Conservation (phyloP, 2,888 invertebrate species). For the Nomada fucata region DNA sequence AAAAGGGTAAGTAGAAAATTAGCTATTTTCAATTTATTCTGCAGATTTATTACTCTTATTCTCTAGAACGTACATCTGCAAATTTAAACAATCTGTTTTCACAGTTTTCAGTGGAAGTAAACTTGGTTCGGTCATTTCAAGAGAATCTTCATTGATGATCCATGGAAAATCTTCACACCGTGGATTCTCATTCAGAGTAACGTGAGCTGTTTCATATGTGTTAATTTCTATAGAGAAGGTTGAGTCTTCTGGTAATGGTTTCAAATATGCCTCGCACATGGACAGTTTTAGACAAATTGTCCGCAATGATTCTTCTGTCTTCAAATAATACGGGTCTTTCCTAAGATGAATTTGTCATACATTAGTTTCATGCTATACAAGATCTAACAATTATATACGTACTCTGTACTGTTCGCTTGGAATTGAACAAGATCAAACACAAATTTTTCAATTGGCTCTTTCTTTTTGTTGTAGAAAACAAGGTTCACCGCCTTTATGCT, state of each 20-base stretch:
- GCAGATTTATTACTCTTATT: conserved; percentile 52
- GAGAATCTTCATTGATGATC: conserved; percentile 80
- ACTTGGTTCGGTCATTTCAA: conserved; percentile 74
- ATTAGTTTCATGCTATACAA: neutral
- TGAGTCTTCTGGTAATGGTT: conserved; percentile 85
- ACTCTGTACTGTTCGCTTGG: conserved; percentile 74
- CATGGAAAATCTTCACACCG: conserved; percentile 85
- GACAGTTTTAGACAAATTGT: conserved; percentile 87
- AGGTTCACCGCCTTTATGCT: conserved; percentile 85
- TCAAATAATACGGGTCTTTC: conserved; percentile 87
- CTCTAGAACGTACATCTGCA: conserved; percentile 76
- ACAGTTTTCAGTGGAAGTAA: conserved; percentile 84
- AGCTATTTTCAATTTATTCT: neutral
- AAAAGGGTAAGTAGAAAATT: too few species aligned
- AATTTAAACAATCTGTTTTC: conserved; percentile 81
- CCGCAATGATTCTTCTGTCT: conserved; percentile 87
- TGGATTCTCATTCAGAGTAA: conserved; percentile 86
- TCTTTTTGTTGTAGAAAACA: conserved; percentile 85
- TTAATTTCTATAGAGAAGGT: conserved; percentile 87
- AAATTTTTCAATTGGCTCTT: conserved; percentile 84
- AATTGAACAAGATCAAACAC: conserved; percentile 83
- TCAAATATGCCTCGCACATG: conserved; percentile 84
- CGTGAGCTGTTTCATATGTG: conserved; percentile 87
- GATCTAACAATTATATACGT: conserved; percentile 50
- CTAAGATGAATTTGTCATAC: conserved; percentile 57